Percentiles rank a stretch among this genome's conserved stretches.
phyloP scores from a whole-genome alignment of 2,113 vertebrate species.

The Silurus meridionalis region DNA sequence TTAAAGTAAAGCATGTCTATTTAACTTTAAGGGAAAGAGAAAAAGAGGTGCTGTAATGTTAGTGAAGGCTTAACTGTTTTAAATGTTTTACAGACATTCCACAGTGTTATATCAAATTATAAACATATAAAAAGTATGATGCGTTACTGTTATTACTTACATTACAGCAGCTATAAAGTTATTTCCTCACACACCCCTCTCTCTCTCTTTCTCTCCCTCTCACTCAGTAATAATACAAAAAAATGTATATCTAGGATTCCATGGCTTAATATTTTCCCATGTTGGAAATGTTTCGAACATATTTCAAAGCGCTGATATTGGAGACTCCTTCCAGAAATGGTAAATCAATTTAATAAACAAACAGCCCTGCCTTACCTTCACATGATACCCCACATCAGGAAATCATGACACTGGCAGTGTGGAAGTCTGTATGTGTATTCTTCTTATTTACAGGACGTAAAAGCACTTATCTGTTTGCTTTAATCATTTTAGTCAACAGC shows the following conservation, averaged over 20 bases:
- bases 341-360: not conserved
- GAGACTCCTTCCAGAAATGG: not conserved
- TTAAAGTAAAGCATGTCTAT: not conserved
- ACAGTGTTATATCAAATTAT: not conserved
- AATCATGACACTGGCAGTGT: not conserved
- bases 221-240: not conserved
- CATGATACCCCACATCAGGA: not conserved
- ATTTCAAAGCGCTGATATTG: not conserved
- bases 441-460: not conserved
- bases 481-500: constrained; percentile 16
- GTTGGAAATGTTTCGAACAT: not conserved
- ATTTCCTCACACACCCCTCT: not conserved
- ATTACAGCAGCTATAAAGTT: not conserved
- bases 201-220: not conserved
- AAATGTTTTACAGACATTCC: not conserved
- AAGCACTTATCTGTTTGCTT: not conserved
- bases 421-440: not conserved
- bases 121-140: not conserved
- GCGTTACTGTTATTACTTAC: not conserved
- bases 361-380: not conserved
- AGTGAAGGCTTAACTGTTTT: not conserved
- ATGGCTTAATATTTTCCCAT: not conserved
- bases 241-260: not conserved
- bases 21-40: not conserved
- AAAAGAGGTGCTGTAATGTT: not conserved